These are phyloP conservation scores for Lycaena phlaeas DNA, from an alignment of 2,888 invertebrate species.

Conservation along the genomic window DNA sequence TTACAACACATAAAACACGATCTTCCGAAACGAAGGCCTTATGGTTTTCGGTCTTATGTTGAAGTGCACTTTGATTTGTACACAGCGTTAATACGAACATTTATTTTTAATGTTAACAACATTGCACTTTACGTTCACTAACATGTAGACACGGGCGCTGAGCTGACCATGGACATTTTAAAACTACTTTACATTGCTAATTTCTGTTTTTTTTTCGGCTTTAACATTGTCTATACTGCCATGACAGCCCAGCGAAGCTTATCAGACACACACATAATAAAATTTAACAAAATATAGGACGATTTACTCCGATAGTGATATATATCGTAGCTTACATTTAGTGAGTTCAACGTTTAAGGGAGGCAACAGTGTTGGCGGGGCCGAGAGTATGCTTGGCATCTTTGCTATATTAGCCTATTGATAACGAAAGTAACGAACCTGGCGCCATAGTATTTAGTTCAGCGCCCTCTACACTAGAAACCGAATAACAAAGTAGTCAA, in stretches of 20 bases:
- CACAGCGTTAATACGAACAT: slow-evolving; percentile 68
- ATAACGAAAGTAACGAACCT: slow-evolving; percentile 22
- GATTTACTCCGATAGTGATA: slow-evolving; percentile 58
- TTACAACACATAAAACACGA: slow-evolving; percentile 72
- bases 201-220: slow-evolving; percentile 10
- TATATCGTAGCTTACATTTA: slow-evolving; percentile 53
- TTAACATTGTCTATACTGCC: slow-evolving; percentile 8
- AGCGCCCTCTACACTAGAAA: slow-evolving; percentile 23
- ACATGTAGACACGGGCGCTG: slow-evolving; percentile 43
- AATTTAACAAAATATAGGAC: slow-evolving; percentile 71
- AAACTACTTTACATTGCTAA: neutral
- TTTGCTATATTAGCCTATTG: slow-evolving; percentile 23
- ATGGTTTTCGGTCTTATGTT: slow-evolving; percentile 51
- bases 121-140: slow-evolving; percentile 39
- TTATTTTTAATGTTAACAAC: slow-evolving; percentile 54
- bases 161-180: slow-evolving; percentile 33
- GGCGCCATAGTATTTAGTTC: slow-evolving; percentile 17
- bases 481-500: slow-evolving; percentile 26
- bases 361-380: slow-evolving; percentile 57
- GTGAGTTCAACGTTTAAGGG: slow-evolving; percentile 47
- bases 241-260: slow-evolving; percentile 49
- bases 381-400: slow-evolving; percentile 21
- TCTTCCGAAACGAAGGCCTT: slow-evolving; percentile 62
- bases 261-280: slow-evolving; percentile 58
- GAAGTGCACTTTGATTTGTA: slow-evolving; percentile 73